Evolutionary conservation across 2,113 vertebrate genomes (phyloP).

Genomic region (Tichodroma muraria): DNA sequence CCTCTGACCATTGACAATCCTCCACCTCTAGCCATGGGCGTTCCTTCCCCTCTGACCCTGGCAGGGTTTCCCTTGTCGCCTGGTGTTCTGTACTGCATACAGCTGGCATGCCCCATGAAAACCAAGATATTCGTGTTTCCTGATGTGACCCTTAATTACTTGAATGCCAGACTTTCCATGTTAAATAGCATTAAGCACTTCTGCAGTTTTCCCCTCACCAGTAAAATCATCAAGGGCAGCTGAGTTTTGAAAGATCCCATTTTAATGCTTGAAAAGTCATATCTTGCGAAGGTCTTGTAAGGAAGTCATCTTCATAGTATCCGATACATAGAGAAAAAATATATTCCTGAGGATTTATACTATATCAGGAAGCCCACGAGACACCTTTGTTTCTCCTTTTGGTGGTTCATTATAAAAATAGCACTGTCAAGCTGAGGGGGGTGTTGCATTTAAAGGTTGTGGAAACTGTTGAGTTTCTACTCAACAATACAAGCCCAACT

Average conservation of each 20-base stretch:
- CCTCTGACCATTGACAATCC: background rate
- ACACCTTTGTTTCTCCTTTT: background rate
- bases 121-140: background rate
- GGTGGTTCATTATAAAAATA: background rate
- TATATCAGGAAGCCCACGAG: background rate
- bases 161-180: rapidly evolving
- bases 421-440: background rate
- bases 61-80: background rate
- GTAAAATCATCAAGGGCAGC: background rate
- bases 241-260: background rate
- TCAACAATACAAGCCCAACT: background rate
- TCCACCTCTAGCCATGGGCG: rapidly evolving
- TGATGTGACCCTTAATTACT: background rate
- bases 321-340: rapidly evolving
- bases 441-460: background rate
- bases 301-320: background rate
- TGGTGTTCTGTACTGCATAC: rapidly evolving
- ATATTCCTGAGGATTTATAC: background rate
- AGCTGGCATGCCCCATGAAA: rapidly evolving
- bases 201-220: rapidly evolving
- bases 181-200: background rate
- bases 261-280: background rate
- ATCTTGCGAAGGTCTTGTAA: background rate
- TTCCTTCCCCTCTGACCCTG: too few species aligned
- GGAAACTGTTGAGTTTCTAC: background rate